Evolutionary conservation across 2,797 vertebrate genomes (phyloP), one percentile per base, ranked within the genome.

Genomic region (Melanotaenia pygmaea): DNA sequence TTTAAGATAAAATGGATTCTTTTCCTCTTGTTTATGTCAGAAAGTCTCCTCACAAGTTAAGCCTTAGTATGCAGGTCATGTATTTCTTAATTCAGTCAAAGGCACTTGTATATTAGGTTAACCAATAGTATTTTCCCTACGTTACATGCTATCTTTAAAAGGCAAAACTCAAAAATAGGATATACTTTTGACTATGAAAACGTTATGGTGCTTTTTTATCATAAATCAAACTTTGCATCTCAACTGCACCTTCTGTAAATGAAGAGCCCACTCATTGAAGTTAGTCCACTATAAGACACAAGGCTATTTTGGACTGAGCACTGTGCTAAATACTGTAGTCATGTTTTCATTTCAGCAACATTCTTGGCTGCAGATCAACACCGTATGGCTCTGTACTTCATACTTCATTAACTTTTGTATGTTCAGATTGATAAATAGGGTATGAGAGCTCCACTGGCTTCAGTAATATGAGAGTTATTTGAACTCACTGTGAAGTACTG

Each of bases 1-100:
- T 68, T 70, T 37, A 53, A 77, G 43, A 75, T 79, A 51, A 78
- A 71, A 74, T 60, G 34, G 16, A 20, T 76, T 53, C 60, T 70
- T 68, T 38, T 26, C 34, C 40, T 74, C 37, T 47, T 59, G 8
- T 70, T 40, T 32, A 1, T 58, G 64, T 76, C 67, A 64, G 28
- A 72, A 64, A 66, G 28, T 35, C n/a, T 53, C 20, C 7, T 5
- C 24, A 54, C 24, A 54, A 28, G 12, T 28, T 54, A 28, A 28
- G 53, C 53, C 5, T 28, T 13, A 14, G 12, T 24, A 3, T 16
- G 18, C 12, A 51, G 1, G 0, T 13, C 34, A 63, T 37, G 0
- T 67, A 35, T 34, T 30, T 56, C 45, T 64, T 5, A 16, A 35
- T 7, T 26, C n/a, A 50, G 6, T 59, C 38, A 43, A 53, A 60